Conservation (phyloP, 2,113 vertebrate genomes). For the Sinocyclocheilus anshuiensis region DNA sequence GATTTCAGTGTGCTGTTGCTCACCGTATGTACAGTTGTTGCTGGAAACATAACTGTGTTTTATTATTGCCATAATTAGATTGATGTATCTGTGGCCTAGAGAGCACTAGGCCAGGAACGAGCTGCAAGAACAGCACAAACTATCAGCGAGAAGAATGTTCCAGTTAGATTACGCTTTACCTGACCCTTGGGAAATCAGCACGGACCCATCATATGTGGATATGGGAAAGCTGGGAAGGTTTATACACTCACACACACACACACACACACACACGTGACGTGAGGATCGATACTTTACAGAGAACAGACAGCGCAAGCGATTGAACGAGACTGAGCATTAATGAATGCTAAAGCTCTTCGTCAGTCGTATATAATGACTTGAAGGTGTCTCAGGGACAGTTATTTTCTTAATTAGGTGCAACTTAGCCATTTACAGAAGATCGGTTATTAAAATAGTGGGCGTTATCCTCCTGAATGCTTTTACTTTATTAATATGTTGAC, state of each 20-base stretch:
- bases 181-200: conserved; percentile 16
- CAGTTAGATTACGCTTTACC: conserved; percentile 41
- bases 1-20: neutral
- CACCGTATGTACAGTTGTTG: conserved; percentile 13
- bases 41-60: conserved; percentile 43
- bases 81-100: conserved; percentile 30
- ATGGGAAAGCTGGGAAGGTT: neutral
- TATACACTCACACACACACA: neutral
- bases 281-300: too few relatives aligned
- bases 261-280: neutral
- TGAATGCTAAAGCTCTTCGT: neutral
- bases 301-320: too few relatives aligned
- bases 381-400: neutral
- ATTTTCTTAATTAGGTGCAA: neutral
- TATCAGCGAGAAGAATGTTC: conserved; percentile 22
- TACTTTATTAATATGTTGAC: neutral
- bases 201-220: conserved; percentile 8
- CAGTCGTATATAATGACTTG: too few relatives aligned
- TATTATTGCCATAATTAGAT: conserved; percentile 16
- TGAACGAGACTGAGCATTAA: too few relatives aligned
- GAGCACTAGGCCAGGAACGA: neutral
- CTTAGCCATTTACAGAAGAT: neutral
- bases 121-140: conserved; percentile 28
- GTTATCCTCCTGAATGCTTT: too few relatives aligned
- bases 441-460: too few relatives aligned